A percentile compares a stretch with the other conserved stretches of the same genome.
Evolutionary conservation across 2,797 vertebrate genomes (phyloP).

Genomic region (Pteropus rufus): DNA sequence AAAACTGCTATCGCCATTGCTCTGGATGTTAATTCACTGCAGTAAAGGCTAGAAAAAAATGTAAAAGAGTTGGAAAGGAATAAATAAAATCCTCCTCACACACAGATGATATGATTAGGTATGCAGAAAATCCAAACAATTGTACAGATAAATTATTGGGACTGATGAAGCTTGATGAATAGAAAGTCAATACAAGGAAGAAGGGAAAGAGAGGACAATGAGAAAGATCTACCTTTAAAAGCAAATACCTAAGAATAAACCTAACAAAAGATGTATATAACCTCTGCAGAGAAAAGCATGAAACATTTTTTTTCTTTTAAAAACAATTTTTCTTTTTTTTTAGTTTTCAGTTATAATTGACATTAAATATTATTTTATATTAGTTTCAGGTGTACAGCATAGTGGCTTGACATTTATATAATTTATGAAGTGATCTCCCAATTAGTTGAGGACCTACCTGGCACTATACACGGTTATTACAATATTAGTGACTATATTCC

Average conservation of each 20-base stretch:
- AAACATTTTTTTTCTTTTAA: background rate
- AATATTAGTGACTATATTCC: too few relatives aligned
- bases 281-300: background rate
- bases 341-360: too few relatives aligned
- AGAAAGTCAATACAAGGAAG: conserved; percentile 32
- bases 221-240: background rate
- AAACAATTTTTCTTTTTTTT: too few relatives aligned
- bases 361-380: too few relatives aligned
- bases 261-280: background rate
- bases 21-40: background rate
- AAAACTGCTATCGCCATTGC: background rate
- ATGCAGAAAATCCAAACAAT: conserved; percentile 41
- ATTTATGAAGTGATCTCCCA: too few relatives aligned
- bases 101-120: background rate
- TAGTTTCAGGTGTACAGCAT: too few relatives aligned
- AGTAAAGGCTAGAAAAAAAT: conserved; percentile 46
- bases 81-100: conserved; percentile 22
- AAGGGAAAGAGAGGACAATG: background rate
- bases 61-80: background rate
- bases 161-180: background rate
- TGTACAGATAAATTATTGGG: conserved; percentile 14
- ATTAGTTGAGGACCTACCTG: too few relatives aligned
- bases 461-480: too few relatives aligned
- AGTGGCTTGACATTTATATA: too few relatives aligned
- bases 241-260: conserved; percentile 11